Conservation (phyloP, 2,797 vertebrate genomes). For the Silurus lanzhouensis region DNA sequence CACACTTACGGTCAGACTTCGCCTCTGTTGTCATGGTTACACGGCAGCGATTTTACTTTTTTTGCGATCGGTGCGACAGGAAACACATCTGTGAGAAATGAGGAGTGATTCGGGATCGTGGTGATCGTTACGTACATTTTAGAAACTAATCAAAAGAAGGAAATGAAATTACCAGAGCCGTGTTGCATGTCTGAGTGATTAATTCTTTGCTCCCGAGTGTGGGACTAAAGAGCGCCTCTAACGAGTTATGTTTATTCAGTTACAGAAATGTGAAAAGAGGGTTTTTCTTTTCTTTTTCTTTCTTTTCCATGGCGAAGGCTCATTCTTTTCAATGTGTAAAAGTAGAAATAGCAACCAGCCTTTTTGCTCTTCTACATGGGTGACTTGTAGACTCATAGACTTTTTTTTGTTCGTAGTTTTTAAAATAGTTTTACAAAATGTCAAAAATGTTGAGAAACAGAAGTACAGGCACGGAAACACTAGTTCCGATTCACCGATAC, state of each 20-base stretch:
- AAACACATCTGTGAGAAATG: constrained; percentile 50
- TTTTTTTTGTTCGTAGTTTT: background rate
- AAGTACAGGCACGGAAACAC: background rate
- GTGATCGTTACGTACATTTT: background rate
- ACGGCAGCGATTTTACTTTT: constrained; percentile 51
- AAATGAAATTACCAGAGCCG: background rate
- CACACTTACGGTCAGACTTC: constrained; percentile 67
- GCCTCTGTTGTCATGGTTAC: constrained; percentile 68
- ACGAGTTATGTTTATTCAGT: background rate
- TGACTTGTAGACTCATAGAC: background rate
- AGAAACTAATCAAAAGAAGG: constrained; percentile 18
- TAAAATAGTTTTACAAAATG: background rate
- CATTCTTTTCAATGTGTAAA: background rate
- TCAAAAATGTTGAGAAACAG: background rate
- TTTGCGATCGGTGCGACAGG: constrained; percentile 58
- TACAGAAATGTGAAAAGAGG: background rate
- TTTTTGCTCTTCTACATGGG: background rate
- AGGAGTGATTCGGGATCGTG: constrained; percentile 42
- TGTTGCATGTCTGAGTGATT: constrained; percentile 9
- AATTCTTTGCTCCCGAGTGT: background rate
- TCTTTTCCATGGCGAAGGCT: background rate
- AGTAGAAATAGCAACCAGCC: background rate
- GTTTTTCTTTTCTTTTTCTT: background rate
- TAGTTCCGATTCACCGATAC: background rate
- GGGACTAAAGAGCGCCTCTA: background rate